Evolutionary conservation across 2,888 invertebrate genomes (phyloP).

Genomic region (Pristionchus fissidentatus): DNA sequence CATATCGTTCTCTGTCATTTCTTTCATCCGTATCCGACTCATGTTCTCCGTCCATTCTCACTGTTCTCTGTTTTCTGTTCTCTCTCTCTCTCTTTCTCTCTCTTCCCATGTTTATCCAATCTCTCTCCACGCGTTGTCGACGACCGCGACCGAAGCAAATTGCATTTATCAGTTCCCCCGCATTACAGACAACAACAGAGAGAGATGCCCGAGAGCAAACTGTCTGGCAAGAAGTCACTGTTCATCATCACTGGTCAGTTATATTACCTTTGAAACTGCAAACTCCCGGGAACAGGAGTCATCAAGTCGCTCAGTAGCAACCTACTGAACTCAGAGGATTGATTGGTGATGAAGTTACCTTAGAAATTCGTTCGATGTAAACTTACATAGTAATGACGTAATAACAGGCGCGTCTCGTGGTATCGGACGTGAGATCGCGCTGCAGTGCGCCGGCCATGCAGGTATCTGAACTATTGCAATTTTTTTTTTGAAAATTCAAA

Average conservation of each 20-base stretch:
- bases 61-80: no score
- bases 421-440: conserved; percentile 45
- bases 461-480: no score
- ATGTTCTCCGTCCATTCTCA: no score
- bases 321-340: no score
- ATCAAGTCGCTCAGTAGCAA: no score
- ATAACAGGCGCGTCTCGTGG: conserved; percentile 39
- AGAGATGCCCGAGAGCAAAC: conserved; percentile 1
- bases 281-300: neutral
- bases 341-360: no score
- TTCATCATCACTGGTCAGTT: conserved; percentile 21
- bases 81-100: neutral
- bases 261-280: no score
- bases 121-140: neutral
- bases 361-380: neutral
- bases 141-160: neutral
- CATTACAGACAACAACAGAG: neutral
- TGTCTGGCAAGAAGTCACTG: neutral
- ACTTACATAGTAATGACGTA: neutral
- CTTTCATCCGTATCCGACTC: no score
- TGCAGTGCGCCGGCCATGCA: conserved; percentile 2
- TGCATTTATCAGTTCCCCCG: neutral
- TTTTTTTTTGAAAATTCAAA: no score
- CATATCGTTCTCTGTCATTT: no score
- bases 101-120: neutral